Evolutionary conservation across 2,888 invertebrate species (phyloP).

Genomic region (Pharmacophagus antenor): DNA sequence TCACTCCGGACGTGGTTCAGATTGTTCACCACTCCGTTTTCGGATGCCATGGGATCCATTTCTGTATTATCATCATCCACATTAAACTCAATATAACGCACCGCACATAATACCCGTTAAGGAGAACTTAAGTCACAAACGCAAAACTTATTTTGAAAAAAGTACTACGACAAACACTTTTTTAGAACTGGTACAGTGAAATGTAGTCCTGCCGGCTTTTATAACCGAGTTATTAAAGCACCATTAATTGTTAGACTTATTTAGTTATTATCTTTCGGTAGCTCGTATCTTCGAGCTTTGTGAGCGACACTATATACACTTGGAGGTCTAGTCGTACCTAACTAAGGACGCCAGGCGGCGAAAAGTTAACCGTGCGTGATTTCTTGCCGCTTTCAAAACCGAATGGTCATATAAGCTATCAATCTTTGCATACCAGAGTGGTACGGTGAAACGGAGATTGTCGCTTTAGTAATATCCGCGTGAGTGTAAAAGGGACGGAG

Average conservation of each 20-base stretch:
- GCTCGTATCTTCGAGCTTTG: conserved; percentile 5
- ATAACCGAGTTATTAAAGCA: conserved; percentile 50
- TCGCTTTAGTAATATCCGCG: conserved; percentile 45
- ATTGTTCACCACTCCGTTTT: conserved; percentile 77
- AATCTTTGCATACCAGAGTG: conserved; percentile 81
- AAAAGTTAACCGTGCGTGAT: conserved; percentile 80
- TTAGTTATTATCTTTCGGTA: conserved; percentile 53
- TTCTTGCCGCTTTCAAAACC: conserved; percentile 78
- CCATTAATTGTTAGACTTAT: conserved; percentile 58
- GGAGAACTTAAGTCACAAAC: conserved; percentile 44
- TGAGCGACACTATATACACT: conserved; percentile 18
- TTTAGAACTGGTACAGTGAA: conserved; percentile 45
- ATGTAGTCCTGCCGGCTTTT: conserved; percentile 64
- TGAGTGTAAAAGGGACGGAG: conserved; percentile 71
- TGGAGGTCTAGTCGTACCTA: conserved; percentile 61
- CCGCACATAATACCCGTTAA: conserved; percentile 49
- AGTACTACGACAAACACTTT: conserved; percentile 43
- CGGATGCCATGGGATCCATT: conserved; percentile 74
- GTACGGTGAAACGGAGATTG: conserved; percentile 68
- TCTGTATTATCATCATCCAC: conserved; percentile 62
- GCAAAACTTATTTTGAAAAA: conserved; percentile 51
- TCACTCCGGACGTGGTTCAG: conserved; percentile 76
- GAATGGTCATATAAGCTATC: conserved; percentile 81
- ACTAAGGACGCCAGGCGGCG: conserved; percentile 78
- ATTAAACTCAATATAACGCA: conserved; percentile 39